Conservation (phyloP, 2,113 vertebrate genomes). For the Oreochromis spilurus region DNA sequence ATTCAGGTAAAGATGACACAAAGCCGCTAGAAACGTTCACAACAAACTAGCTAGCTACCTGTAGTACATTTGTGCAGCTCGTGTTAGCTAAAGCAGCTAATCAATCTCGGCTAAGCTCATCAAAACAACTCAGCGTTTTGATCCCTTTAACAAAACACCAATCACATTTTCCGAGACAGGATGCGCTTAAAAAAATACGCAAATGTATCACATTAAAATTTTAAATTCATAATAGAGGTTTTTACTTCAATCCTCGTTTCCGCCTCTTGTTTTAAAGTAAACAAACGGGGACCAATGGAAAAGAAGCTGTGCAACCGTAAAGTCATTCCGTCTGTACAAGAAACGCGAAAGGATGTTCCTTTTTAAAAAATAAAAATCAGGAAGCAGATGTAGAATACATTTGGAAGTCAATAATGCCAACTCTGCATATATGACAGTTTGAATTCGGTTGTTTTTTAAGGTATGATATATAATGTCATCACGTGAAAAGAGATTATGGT, state of each 20-base stretch:
- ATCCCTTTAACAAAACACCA: not conserved
- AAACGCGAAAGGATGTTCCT: not conserved
- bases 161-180: not conserved
- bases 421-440: not conserved
- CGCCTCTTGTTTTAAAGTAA: constrained; percentile 62
- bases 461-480: not conserved
- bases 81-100: constrained; percentile 9
- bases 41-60: not conserved
- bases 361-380: fast-evolving
- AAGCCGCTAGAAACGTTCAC: not conserved
- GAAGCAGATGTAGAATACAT: not conserved
- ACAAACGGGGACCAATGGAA: constrained; percentile 55
- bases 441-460: not conserved
- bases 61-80: not conserved
- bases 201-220: too few relatives aligned
- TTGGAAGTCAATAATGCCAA: not conserved
- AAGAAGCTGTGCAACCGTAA: not conserved
- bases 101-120: constrained; percentile 1
- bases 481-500: not conserved
- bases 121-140: not conserved
- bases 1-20: not conserved
- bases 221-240: fast-evolving
- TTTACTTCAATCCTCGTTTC: not conserved
- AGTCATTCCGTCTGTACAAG: not conserved
- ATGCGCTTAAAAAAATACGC: fast-evolving